phyloP scores from a whole-genome alignment of 1,140 invertebrate species.

The Saxidomus purpurata region DNA sequence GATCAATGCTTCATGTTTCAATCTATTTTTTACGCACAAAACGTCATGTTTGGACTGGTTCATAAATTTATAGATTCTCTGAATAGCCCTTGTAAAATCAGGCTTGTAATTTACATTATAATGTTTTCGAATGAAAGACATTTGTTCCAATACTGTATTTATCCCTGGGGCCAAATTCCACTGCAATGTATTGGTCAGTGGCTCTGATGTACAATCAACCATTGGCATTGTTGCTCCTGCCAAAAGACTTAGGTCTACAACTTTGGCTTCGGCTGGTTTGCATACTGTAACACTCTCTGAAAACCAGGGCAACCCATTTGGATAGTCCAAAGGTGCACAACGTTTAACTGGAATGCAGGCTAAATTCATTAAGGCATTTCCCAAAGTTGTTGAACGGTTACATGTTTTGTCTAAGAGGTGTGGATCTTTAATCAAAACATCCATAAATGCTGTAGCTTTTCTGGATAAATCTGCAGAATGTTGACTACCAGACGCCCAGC shows the following conservation, averaged over 20 bases:
- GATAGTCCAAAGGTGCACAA: neutral
- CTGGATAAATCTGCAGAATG: neutral
- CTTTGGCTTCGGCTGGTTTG: neutral
- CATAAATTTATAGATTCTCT: conserved; percentile 22
- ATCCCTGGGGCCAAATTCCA: neutral
- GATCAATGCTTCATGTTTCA: neutral
- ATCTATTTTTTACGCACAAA: neutral
- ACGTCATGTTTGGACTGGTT: neutral
- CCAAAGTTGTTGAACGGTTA: neutral
- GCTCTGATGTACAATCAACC: conserved; percentile 11
- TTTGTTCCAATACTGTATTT: neutral
- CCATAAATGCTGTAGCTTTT: conserved; percentile 5
- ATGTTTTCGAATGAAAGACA: neutral
- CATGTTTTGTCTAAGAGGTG: neutral
- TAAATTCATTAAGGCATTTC: neutral
- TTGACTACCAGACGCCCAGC: neutral
- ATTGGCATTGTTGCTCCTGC: conserved; percentile 16
- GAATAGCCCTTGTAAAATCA: neutral
- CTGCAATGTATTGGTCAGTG: neutral
- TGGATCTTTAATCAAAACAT: neutral
- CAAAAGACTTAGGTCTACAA: neutral
- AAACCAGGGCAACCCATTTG: conserved; percentile 33
- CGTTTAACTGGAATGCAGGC: neutral
- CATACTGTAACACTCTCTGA: neutral
- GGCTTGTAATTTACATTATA: conserved; percentile 14